Percentiles rank a stretch among this genome's conserved stretches.
Evolutionary conservation across 2,797 vertebrate genomes (phyloP).

Genomic region (Pseudocheirus occidentalis): DNA sequence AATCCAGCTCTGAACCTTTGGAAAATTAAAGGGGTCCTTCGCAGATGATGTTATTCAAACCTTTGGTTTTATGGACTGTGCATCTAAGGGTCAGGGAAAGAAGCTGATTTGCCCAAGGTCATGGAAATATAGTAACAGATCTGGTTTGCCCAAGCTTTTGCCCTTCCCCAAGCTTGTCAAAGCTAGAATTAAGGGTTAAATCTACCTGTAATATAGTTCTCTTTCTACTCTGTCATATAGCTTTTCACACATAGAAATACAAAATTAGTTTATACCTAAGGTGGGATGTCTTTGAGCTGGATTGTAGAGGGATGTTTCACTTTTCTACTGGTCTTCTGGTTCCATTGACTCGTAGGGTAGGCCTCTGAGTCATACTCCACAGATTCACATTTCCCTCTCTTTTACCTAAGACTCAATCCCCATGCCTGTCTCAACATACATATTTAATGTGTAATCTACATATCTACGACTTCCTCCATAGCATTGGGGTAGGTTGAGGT

Average conservation of each 20-base stretch:
- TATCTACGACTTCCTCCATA: not conserved
- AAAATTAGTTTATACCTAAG: not conserved
- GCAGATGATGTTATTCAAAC: not conserved
- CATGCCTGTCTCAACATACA: not conserved
- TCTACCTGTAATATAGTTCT: not conserved
- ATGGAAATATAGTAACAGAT: not conserved
- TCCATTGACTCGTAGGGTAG: not conserved
- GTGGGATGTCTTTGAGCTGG: not conserved
- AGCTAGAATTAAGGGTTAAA: not conserved
- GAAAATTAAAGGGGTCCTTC: not conserved
- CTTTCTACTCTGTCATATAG: not conserved
- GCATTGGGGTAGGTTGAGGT: not conserved
- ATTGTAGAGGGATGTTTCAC: not conserved
- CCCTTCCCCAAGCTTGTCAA: not conserved
- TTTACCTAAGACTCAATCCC: not conserved
- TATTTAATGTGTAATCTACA: not conserved
- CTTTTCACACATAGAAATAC: not conserved
- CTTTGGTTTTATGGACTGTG: not conserved
- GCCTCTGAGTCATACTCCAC: not conserved
- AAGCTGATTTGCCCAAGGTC: not conserved
- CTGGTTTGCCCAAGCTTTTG: not conserved
- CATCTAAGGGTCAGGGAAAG: not conserved
- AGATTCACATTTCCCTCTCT: not conserved
- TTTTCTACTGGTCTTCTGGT: not conserved
- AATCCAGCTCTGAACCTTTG: not conserved